Base-by-base conservation (phyloP, 2,888 invertebrate genomes). In the Hyposoter didymator region DNA sequence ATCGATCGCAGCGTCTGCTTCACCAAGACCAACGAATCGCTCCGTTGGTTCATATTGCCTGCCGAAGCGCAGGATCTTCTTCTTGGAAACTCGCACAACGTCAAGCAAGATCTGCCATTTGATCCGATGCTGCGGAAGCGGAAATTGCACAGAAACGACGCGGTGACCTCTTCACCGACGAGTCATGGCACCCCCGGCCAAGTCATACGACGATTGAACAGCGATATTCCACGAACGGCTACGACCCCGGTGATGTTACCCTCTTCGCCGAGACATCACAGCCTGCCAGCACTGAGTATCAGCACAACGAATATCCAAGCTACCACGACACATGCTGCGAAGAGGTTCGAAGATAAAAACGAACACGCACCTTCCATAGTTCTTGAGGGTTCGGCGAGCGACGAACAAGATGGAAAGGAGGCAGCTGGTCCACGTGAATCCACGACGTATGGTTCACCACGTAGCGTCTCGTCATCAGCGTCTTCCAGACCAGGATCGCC, bases 21-120 rank as follows among this genome's bases (percentile, higher is more conserved):
- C 91, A 95, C 95, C 17, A 94, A 94, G 39, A 95, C 96, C 67
- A 96, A 96, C 64, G 96, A 97, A 88, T 95, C 95, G 78, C 94
- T 98, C 17, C 95, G 98, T 85, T 98, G 98, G 98, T 98, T 98
- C 94, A 96, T 98, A 95, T 94, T 98, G 75, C 98, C 98, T 0
- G 97, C 97, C 91, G 98, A 98, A 94, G 98, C 98, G 0, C 97
- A 97, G 90, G 96, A 96, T 88, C 95, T 97, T 49, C 94, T 97
- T 1, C 94, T 97, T 0, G 97, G 97, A 28, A 96, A 96, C 90
- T 97, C 97, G 59, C 96, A 96, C 80, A 97, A 97, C 90, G 97
- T 97, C 10, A 97, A 97, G 94, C 97, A 97, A 83, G 95, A 95
- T 88, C 96, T 97, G 88, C 97, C 97, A 82, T 97, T 97, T 91